Evolutionary conservation across 2,797 vertebrate genomes (phyloP), one percentile per base, ranked within the genome.

Genomic region (Typhlichthys eigenmanni): DNA sequence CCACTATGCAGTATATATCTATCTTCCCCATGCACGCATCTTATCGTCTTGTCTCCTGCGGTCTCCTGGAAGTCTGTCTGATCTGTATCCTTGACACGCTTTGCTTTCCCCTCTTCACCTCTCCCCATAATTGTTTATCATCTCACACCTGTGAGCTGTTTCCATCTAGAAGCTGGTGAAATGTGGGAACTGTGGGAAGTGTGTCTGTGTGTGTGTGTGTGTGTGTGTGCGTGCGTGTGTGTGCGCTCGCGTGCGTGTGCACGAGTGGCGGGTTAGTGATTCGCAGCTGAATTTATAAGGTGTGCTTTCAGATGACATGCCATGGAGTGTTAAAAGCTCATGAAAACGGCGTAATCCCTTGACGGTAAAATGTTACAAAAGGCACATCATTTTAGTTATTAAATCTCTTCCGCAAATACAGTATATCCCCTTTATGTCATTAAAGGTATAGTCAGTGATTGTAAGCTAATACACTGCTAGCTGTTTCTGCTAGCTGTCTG

Each of bases 221-320:
- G 6, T 9, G 38, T 38, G 38, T 9, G 38, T 38, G 34, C 7
- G 6, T 38, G 19, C 2, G 24, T 29, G 24, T 0, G 24, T 4
- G 24, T 4, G 3, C 24, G 24, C 24, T 4, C 0, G 24, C 3
- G 24, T 24, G 24, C 24, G 5, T 10, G 47, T 43, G 24, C 12
- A 10, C 12, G 43, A 6, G 45, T 11, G 17, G 4, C 13, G 13
- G 11, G 14, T 52, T 62, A 45, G 49, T 48, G 49, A 53, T 9
- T 16, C n/a, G 14, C 54, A 64, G 62, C 62, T 64, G 62, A 13
- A 14, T 13, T 9, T 46, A 29, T 16, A 49, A 55, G 52, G n/a
- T n/a, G 52, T 29, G 4, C 52, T 47, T 14, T 64, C 52, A 55
- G 43, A 13, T 55, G 52, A 48, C 52, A 14, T 0, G 10, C 54